Conservation (phyloP, 2,888 invertebrate genomes). For the Punctoribates punctum region DNA sequence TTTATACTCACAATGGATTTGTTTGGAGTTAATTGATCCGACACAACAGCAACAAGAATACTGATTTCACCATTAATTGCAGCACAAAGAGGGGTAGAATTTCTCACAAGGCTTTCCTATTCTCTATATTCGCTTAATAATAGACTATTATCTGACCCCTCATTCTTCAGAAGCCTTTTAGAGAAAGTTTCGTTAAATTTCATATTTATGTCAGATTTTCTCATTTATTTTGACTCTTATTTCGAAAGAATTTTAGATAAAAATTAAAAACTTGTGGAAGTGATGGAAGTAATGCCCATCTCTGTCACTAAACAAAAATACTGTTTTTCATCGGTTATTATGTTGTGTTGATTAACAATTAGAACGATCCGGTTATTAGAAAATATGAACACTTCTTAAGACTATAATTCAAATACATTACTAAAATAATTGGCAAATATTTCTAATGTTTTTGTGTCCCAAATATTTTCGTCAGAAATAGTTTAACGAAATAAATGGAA, state of each 20-base stretch:
- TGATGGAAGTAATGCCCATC: too few species aligned
- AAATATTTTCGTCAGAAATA: neutral
- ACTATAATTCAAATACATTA: neutral
- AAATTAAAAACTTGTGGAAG: too few species aligned
- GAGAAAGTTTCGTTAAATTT: too few species aligned
- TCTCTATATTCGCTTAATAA: too few species aligned
- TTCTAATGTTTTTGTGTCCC: neutral
- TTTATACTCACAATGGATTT: neutral
- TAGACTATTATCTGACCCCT: too few species aligned
- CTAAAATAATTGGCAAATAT: neutral
- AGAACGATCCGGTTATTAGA: slow-evolving; percentile 11
- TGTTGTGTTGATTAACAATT: neutral
- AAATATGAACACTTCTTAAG: neutral
- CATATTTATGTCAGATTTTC: too few species aligned
- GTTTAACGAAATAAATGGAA: neutral
- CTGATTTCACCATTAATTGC: neutral
- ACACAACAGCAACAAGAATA: neutral
- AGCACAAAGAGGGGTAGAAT: too few species aligned
- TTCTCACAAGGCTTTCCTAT: too few species aligned
- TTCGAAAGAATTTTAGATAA: too few species aligned
- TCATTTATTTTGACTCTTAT: too few species aligned
- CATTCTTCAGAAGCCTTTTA: too few species aligned
- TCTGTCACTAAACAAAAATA: neutral
- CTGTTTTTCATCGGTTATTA: neutral
- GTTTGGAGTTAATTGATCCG: slow-evolving; percentile 2